Base-by-base conservation (phyloP, 2,888 invertebrate species). In the Chrysopilus asiliformis region DNA sequence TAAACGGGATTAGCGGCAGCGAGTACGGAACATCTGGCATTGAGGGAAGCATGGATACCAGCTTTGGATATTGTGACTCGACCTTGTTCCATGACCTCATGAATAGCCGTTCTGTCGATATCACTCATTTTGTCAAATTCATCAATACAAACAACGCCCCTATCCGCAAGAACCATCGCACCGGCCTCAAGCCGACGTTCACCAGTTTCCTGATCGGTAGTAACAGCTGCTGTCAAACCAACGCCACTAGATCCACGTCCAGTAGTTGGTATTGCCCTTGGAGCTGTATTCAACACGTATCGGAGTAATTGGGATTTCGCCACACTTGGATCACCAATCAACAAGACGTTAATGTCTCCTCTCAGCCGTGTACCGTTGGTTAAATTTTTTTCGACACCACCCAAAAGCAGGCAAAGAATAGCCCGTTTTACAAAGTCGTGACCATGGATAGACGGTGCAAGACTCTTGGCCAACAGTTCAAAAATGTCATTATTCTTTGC, bases 51-150 rank as follows among this genome's bases (percentile, higher is more conserved):
- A 60, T 98, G 97, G 43, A 98, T 97, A 6, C 98, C 98, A 15
- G 97, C 98, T 68, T 99, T 99, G 13, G 97, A 86, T 52, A 98
- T 97, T 7, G 97, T 95, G 4, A 99, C 86, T 47, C 81, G 70
- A 4, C 97, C 97, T 63, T 98, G 97, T 68, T 98, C 97, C 97
- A 98, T 93, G 4, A 97, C 94, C 70, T 99, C 98, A 64, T 98
- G 98, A 47, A 98, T 98, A 25, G 98, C 95, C 0, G 97, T 98
- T 52, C 98, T 75, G 68, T 98, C 98, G 43, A 95, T 84, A 63
- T 98, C 98, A 1, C 93, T 91, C 97, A 98, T 98, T 69, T 94
- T 90, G 68, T 98, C 98, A 63, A 98, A 98, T 67, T 98, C 98
- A 64, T 98, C 64, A 44, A 76, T 76, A 59, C 97, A 98, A 31